Conservation (phyloP, 1,140 invertebrate genomes). For the Tribolium madens region DNA sequence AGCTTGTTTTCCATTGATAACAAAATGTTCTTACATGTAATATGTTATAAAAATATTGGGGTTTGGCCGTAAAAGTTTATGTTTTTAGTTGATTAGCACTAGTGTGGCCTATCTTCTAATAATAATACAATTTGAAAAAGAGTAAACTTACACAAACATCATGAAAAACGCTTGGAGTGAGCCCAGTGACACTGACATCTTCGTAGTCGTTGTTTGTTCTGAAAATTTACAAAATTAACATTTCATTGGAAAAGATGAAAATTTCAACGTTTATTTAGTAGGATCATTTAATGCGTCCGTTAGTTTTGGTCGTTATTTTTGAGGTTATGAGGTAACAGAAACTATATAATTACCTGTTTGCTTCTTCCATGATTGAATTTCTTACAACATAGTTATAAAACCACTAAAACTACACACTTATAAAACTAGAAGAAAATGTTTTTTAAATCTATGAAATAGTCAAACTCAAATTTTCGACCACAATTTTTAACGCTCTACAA, state of each 20-base stretch:
- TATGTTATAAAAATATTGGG: not conserved
- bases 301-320: not conserved
- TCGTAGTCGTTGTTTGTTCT: not conserved
- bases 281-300: not conserved
- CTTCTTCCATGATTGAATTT: not conserved
- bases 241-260: too few relatives aligned
- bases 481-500: too few relatives aligned
- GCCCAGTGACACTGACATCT: too few relatives aligned
- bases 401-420: too few relatives aligned
- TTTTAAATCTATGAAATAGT: too few relatives aligned
- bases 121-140: slow-evolving; percentile 6
- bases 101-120: not conserved
- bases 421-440: too few relatives aligned
- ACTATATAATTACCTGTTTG: not conserved
- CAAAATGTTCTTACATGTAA: slow-evolving; percentile 46
- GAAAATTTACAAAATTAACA: slow-evolving; percentile 2
- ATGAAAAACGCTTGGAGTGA: not conserved
- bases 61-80: not conserved
- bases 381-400: too few relatives aligned
- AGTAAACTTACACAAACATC: slow-evolving; percentile 8
- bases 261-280: too few relatives aligned
- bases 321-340: not conserved
- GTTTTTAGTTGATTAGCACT: slow-evolving; percentile 1
- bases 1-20: slow-evolving; percentile 43
- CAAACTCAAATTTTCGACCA: too few relatives aligned